phyloP scores from a whole-genome alignment of 2,113 vertebrate species.

The Phalacrocorax carbo region DNA sequence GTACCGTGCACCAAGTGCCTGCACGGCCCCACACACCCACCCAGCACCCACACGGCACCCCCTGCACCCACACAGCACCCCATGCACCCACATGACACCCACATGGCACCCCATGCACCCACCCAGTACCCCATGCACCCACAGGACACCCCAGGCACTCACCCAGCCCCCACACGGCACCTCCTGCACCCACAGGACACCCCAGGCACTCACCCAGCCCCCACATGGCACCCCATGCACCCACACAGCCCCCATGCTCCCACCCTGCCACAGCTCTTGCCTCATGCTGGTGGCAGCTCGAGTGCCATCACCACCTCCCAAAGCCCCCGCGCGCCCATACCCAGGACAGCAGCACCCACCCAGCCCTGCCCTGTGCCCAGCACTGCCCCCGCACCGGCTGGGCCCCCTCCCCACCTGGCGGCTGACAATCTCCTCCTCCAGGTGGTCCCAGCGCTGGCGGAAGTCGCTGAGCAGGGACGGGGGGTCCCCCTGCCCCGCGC shows the following conservation, averaged over 20 bases:
- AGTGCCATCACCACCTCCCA: neutral
- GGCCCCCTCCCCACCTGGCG: constrained; percentile 76
- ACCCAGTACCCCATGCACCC: too few species aligned
- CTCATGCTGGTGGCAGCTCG: neutral
- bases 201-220: neutral
- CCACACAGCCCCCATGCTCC: neutral
- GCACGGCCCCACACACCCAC: rapidly evolving
- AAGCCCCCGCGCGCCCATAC: neutral
- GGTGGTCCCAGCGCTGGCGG: constrained; percentile 81
- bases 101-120: neutral
- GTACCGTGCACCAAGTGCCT: too few species aligned
- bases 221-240: rapidly evolving
- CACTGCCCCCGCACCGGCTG: neutral
- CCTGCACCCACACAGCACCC: too few species aligned
- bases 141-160: neutral
- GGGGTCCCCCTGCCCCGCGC: constrained; percentile 54
- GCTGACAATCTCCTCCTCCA: constrained; percentile 83
- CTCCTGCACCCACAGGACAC: too few species aligned
- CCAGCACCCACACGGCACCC: too few species aligned
- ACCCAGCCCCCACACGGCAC: too few species aligned
- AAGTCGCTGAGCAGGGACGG: constrained; percentile 70
- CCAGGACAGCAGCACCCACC: neutral
- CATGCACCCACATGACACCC: neutral
- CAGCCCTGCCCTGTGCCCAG: neutral
- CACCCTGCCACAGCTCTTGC: neutral